These are phyloP conservation scores for Anaspis maculata DNA, from an alignment of 2,888 invertebrate species.

Conservation along the genomic window DNA sequence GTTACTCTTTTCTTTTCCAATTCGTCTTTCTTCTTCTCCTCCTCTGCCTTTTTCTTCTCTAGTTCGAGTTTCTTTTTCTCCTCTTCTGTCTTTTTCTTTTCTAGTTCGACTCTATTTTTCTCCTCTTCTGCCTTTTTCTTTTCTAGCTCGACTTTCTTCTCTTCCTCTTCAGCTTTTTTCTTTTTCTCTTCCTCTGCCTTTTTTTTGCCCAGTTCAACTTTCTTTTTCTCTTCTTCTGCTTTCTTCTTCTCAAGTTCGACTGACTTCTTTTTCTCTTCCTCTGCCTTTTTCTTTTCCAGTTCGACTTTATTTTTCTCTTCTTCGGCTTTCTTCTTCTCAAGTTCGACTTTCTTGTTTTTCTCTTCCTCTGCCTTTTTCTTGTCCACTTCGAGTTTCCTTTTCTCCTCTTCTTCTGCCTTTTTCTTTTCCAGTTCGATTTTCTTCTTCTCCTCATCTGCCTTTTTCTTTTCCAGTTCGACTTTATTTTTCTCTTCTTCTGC, in stretches of 20 bases:
- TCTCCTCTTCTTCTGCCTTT: conserved; percentile 9
- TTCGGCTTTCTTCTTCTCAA: conserved; percentile 9
- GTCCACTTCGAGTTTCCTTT: conserved; percentile 12
- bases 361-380: conserved; percentile 8
- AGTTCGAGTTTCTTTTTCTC: conserved; percentile 9
- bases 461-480: conserved; percentile 15
- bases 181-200: conserved; percentile 13
- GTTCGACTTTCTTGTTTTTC: conserved; percentile 22
- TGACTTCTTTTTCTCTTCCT: conserved; percentile 10
- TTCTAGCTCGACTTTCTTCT: conserved; percentile 8
- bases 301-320: conserved; percentile 13
- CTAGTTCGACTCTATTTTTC: too few species aligned
- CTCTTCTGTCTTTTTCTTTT: conserved; percentile 1
- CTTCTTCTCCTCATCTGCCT: conserved; percentile 19
- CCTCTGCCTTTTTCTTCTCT: conserved; percentile 12
- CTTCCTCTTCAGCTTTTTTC: conserved; percentile 1
- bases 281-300: conserved; percentile 2
- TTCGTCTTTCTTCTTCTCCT: conserved; percentile 14
- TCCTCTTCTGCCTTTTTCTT: conserved; percentile 22
- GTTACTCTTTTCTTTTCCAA: conserved; percentile 15
- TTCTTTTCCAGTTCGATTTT: conserved; percentile 14
- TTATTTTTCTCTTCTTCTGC: conserved; percentile 13
- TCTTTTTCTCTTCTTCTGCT: conserved; percentile 10
- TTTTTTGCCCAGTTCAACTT: conserved; percentile 15
- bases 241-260: conserved; percentile 18